Base-by-base conservation (phyloP, 2,797 vertebrate genomes). In the Podargus strigoides region DNA sequence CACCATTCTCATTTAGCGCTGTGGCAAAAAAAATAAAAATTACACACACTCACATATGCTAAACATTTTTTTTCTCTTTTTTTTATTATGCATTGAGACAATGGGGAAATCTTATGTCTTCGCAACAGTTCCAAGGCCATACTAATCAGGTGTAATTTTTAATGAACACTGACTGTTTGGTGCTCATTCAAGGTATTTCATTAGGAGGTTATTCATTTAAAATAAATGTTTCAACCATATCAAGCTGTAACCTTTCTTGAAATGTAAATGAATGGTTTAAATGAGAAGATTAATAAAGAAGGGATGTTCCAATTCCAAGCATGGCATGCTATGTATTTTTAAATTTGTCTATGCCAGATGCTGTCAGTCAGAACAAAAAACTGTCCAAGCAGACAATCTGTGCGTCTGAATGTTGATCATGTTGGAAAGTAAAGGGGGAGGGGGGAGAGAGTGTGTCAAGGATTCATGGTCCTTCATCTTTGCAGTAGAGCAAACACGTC, bases 391-490 rank as follows among this genome's bases (percentile, higher is more conserved):
- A 99, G 98, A 99, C 99, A 99, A 98, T 99, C 98, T 98, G 98
- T 98, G 99, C 98, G 98, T 99, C 99, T 99, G 99, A 99, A 99
- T 99, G 99, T 99, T 98, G 99, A 99, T 98, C 98, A 98, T 98
- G 98, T 98, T 98, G 98, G 98, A 98, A 98, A 98, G 97, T 97
- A 97, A 97, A 94, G 96, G 97, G 97, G 98, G 98, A 96, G 97
- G 95, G 96, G 97, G 95, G 98, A 97, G 97, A 98, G 98, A 98
- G 98, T 98, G 98, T 99, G 99, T 99, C 99, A 99, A 99, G 99
- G 99, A 99, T 99, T 99, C 98, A 97, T 97, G 99, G 99, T 99
- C 99, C 99, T 99, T 99, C 99, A 99, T 99, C 99, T 99, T 98
- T 98, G 99, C 99, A 99, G 99, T 98, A 99, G 98, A 99, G 99